These are phyloP conservation scores for Globodera ellingtonae DNA, from an alignment of 1,140 invertebrate genomes.

Conservation along the genomic window DNA sequence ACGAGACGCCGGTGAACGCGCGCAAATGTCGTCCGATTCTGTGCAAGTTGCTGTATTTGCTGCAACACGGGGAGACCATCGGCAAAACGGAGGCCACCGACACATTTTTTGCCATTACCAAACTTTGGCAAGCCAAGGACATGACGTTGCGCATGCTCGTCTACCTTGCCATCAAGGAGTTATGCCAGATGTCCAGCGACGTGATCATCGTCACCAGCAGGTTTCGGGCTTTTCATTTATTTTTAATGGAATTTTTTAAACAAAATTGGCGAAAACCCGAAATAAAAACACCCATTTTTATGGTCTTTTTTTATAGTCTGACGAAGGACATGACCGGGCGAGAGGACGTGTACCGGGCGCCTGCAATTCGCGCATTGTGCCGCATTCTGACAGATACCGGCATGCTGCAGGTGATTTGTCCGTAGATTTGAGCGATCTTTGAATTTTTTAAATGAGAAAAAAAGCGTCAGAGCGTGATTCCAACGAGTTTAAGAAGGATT, in stretches of 20 bases:
- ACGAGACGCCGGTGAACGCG: conserved; percentile 93
- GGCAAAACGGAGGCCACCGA: conserved; percentile 93
- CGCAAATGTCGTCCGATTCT: conserved; percentile 93
- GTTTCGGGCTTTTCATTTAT: conserved; percentile 53
- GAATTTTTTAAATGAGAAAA: no score
- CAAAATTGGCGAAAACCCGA: conserved; percentile 4
- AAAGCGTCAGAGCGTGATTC: no score
- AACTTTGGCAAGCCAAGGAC: conserved; percentile 95
- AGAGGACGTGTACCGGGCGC: conserved; percentile 90
- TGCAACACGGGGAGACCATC: conserved; percentile 88
- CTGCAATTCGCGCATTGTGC: conserved; percentile 92
- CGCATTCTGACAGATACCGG: conserved; percentile 86
- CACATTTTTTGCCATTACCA: conserved; percentile 98
- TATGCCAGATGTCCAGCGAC: conserved; percentile 91
- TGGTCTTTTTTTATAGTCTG: conserved; percentile 71
- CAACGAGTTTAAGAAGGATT: no score
- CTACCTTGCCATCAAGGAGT: conserved; percentile 94
- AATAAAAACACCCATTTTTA: no score
- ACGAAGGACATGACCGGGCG: conserved; percentile 99
- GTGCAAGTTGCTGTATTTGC: conserved; percentile 90
- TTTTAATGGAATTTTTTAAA: background rate
- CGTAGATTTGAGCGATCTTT: background rate
- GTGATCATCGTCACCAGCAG: conserved; percentile 92
- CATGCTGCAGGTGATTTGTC: conserved; percentile 77
- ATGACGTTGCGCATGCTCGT: conserved; percentile 86